Conservation (phyloP, 2,113 vertebrate species). For the Zosterops hypoxanthus region DNA sequence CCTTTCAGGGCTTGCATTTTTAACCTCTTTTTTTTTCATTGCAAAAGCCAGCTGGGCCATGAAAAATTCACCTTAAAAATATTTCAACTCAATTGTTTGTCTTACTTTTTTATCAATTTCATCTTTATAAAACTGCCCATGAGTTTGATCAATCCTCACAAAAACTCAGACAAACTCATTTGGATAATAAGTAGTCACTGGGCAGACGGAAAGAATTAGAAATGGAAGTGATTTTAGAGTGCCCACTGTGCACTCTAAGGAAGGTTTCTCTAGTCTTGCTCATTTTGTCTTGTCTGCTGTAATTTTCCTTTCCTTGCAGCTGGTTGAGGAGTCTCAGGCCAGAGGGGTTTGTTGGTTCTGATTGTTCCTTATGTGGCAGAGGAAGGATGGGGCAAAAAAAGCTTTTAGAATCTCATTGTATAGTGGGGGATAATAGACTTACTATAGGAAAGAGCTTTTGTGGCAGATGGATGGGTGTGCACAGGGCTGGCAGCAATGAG, state of each 20-base stretch:
- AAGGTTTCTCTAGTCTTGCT: not conserved
- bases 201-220: not conserved
- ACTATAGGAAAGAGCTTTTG: not conserved
- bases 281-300: not conserved
- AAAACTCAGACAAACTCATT: not conserved
- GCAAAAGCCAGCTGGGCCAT: not conserved
- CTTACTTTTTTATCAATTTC: not conserved
- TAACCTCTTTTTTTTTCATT: not conserved
- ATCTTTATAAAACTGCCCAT: not conserved
- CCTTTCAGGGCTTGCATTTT: not conserved
- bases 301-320: not conserved
- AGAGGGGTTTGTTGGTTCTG: not conserved
- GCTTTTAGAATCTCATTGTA: not conserved
- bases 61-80: not conserved
- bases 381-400: not conserved
- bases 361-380: not conserved
- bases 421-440: not conserved
- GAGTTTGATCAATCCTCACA: fast-evolving
- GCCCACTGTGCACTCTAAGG: no score
- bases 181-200: not conserved
- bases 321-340: not conserved
- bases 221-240: not conserved
- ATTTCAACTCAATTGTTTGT: not conserved
- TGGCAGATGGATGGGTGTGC: not conserved
- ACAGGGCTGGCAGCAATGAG: fast-evolving